Conservation (phyloP, 2,113 vertebrate species). For the Anguilla rostrata region DNA sequence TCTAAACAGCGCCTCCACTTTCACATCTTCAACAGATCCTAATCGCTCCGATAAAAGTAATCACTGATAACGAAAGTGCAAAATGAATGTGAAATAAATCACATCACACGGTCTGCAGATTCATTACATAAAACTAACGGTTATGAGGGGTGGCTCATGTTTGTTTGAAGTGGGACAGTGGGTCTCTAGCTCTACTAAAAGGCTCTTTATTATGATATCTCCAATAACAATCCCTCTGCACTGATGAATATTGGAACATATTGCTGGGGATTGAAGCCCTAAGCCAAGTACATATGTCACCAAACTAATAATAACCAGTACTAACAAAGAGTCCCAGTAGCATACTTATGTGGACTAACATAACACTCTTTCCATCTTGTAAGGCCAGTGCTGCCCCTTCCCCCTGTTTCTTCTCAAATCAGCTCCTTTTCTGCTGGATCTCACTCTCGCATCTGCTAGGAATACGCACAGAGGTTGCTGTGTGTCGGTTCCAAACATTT, state of each 20-base stretch:
- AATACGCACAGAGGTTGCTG: slow-evolving; percentile 26
- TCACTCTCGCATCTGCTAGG: slow-evolving; percentile 18
- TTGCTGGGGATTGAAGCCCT: not conserved
- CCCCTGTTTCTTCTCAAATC: not conserved
- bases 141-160: not conserved
- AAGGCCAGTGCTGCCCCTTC: not conserved
- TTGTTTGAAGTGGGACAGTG: not conserved
- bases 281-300: slow-evolving; percentile 31
- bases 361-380: slow-evolving; percentile 46
- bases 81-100: not conserved
- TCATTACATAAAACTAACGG: not conserved
- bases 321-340: slow-evolving; percentile 22
- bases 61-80: not conserved
- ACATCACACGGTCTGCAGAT: not conserved
- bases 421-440: slow-evolving; percentile 19
- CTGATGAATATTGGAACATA: not conserved
- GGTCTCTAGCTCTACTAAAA: not conserved
- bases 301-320: slow-evolving; percentile 45
- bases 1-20: not conserved
- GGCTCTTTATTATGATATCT: not conserved
- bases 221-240: not conserved
- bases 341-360: slow-evolving; percentile 39
- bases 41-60: not conserved
- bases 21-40: not conserved
- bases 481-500: not conserved